A percentile compares a stretch with the other conserved stretches of the same genome.
phyloP scores from a whole-genome alignment of 2,113 vertebrate species.

The Buteo buteo region DNA sequence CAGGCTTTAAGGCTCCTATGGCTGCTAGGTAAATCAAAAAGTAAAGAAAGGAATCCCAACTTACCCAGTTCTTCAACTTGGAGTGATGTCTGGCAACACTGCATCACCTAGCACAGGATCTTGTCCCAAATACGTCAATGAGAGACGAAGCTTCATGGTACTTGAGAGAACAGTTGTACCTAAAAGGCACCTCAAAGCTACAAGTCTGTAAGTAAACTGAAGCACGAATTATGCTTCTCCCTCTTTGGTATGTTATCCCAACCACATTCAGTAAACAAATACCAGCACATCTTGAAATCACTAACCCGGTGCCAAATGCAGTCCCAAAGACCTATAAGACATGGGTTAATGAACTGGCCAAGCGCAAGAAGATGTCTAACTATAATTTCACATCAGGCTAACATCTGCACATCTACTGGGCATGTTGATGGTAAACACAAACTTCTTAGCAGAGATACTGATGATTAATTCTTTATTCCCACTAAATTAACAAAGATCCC shows the following conservation, averaged over 20 bases:
- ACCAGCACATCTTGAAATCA: background rate
- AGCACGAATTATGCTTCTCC: background rate
- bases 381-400: background rate
- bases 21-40: background rate
- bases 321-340: background rate
- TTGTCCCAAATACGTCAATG: background rate
- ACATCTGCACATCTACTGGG: background rate
- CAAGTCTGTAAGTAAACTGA: background rate
- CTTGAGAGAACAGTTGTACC: background rate
- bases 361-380: background rate
- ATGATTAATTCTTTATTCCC: background rate
- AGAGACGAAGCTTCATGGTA: background rate
- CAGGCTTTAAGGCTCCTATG: background rate
- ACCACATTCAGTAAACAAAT: background rate
- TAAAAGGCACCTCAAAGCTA: background rate
- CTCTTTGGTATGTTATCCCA: background rate
- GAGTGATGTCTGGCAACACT: background rate
- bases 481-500: constrained; percentile 37
- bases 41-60: background rate
- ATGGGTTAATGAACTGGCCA: background rate
- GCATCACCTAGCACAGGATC: background rate
- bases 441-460: background rate
- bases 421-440: background rate
- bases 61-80: background rate
- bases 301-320: background rate